Evolutionary conservation across 2,113 vertebrate genomes (phyloP), one percentile per base, ranked within the genome.

Genomic region (Heterotilapia buettikoferi): DNA sequence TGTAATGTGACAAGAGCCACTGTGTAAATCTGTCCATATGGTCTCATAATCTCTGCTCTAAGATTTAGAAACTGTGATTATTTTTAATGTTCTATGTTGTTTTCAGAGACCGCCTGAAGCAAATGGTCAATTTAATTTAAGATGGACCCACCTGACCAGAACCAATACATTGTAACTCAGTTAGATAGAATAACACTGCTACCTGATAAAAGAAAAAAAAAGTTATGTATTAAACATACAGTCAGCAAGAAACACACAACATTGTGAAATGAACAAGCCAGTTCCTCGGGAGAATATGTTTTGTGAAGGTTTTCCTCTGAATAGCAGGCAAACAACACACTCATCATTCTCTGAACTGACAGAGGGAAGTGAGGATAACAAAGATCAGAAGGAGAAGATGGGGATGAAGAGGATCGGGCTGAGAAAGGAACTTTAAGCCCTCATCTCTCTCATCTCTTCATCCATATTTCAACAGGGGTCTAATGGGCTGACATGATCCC

Each of bases 391-490:
- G 88, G 52, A 79, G 59, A 57, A 89, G 63, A 91, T 56, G 57
- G 50, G 85, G 73, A 90, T 88, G 85, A 91, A 84, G 91, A 84
- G 84, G 76, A 86, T 92, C 57, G 83, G 89, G 36, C 63, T 47
- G 76, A 88, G 86, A 80, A 61, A 56, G 63, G 88, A 91, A 76
- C 68, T 78, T 33, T 86, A 86, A 90, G 86, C 90, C 83, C 57
- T 87, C 89, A 54, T 89, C 87, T 66, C 86, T 91, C 91, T 94
- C 90, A 92, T 93, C 92, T 90, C 83, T 91, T 94, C 91, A 94
- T 95, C 89, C 93, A 95, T 95, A 90, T 95, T 95, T 95, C 92
- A 95, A 84, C 92, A 92, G 88, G 82, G 90, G 84, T 91, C 92
- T 93, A 93, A 94, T 93, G 88, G 93, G 90, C 90, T 86, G 90